These are phyloP conservation scores for Emmelina monodactyla DNA, from an alignment of 2,888 invertebrate genomes.

Conservation along the genomic window DNA sequence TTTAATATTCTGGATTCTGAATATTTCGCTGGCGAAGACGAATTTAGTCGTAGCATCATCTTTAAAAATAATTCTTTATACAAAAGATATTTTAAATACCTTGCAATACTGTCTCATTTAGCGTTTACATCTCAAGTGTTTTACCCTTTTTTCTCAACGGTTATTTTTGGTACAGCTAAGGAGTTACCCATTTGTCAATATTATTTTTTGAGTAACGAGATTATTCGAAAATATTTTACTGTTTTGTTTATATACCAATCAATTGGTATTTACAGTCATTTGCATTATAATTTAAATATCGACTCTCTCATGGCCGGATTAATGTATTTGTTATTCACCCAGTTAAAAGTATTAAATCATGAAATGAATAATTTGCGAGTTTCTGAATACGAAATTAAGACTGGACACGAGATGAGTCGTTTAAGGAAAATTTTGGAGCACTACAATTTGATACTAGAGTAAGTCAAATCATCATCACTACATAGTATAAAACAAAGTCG, in stretches of 20 bases:
- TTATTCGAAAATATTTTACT: slow-evolving; percentile 26
- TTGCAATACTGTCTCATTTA: slow-evolving; percentile 22
- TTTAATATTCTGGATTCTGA: slow-evolving; percentile 35
- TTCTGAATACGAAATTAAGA: slow-evolving; percentile 14
- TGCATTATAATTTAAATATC: slow-evolving; percentile 37
- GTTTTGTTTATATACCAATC: slow-evolving; percentile 36
- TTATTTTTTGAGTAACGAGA: slow-evolving; percentile 35
- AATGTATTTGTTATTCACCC: slow-evolving; percentile 28
- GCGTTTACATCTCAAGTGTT: slow-evolving; percentile 25
- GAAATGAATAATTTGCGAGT: slow-evolving; percentile 27
- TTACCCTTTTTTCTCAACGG: slow-evolving; percentile 24
- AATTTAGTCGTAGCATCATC: slow-evolving; percentile 23
- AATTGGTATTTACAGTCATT: slow-evolving; percentile 37
- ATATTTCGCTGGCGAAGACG: slow-evolving; percentile 27
- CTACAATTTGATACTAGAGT: slow-evolving; percentile 34
- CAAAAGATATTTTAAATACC: slow-evolving; percentile 24
- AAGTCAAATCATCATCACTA: too few species aligned
- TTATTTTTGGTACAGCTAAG: slow-evolving; percentile 23
- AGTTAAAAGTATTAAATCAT: slow-evolving; percentile 30
- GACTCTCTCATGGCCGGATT: slow-evolving; percentile 40
- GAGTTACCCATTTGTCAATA: slow-evolving; percentile 42
- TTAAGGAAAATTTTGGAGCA: slow-evolving; percentile 26
- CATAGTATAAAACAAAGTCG: too few species aligned
- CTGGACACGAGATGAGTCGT: slow-evolving; percentile 13
- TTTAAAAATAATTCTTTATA: slow-evolving; percentile 22